phyloP scores from a whole-genome alignment of 2,797 vertebrate species.

The Leucoraja ocellata region DNA sequence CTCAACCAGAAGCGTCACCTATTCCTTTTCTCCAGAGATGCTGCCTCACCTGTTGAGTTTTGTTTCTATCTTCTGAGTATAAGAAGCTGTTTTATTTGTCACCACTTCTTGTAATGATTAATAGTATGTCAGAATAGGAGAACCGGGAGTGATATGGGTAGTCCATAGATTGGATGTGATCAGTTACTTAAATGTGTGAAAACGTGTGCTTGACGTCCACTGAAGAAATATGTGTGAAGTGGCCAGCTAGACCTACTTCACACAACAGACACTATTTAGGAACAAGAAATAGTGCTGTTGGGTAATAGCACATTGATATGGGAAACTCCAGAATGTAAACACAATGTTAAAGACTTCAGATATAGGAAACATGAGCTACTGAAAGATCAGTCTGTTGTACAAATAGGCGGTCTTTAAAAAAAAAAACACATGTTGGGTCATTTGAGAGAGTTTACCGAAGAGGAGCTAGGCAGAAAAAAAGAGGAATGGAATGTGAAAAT shows the following conservation, averaged over 20 bases:
- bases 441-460: background rate
- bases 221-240: background rate
- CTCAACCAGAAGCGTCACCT: no score
- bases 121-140: background rate
- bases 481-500: background rate
- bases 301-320: background rate
- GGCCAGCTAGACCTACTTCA: background rate
- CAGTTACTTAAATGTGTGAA: background rate
- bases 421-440: background rate
- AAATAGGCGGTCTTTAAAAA: background rate
- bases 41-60: no score
- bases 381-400: background rate
- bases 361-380: background rate
- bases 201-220: background rate
- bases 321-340: background rate
- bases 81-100: background rate
- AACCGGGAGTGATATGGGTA: background rate
- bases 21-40: no score
- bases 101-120: no score
- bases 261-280: background rate
- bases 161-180: background rate
- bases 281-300: background rate
- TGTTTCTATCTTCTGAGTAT: background rate
- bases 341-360: background rate
- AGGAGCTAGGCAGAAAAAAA: background rate